Evolutionary conservation across 2,113 vertebrate genomes (phyloP), one percentile per base, ranked within the genome.

Genomic region (Naja naja): DNA sequence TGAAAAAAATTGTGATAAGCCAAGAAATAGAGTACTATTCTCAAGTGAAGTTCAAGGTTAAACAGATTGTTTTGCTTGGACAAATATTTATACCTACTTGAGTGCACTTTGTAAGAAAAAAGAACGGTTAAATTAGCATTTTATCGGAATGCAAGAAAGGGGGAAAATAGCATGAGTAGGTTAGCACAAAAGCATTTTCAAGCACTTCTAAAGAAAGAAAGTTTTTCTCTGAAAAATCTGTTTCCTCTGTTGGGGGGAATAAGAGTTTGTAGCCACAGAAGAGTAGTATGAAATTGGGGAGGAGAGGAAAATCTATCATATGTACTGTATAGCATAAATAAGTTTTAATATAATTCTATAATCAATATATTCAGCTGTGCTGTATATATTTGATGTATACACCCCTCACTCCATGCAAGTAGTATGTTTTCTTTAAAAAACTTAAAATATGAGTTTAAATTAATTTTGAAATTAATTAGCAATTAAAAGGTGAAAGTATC

Each of bases 1-100:
- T 89, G 94, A 94, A 89, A 93, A 94, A 64, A 95, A 96, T 92
- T 95, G n/a, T 94, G 94, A 94, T 64, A 96, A 96, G 95, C 96
- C 18, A 85, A 55, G 39, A 55, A 39, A 8, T n/a, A 64, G 39
- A 89, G 94, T 12, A 39, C 5, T 30, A 45, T 47, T 8, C 4
- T 0, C 60, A 94, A 56, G 43, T 0, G 1, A 34, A 89, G 93
- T 92, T 95, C 74, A 93, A 58, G 95, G 94, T 94, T 95, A 81
- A 49, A 89, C 22, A 92, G 92, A 92, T 56, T 52, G 23, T 94
- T 92, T 93, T 89, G 93, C 90, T 30, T 90, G 92, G 93, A 89
- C 45, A 94, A 92, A 81, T 49, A 93, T 92, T 90, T 93, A 8
- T 53, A 93, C 53, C 85, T 49, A 92, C 47, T 90, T 22, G 56